A percentile compares a stretch with the other conserved stretches of the same genome.
Evolutionary conservation across 2,113 vertebrate species (phyloP).

Genomic region (Ceratotherium simum): DNA sequence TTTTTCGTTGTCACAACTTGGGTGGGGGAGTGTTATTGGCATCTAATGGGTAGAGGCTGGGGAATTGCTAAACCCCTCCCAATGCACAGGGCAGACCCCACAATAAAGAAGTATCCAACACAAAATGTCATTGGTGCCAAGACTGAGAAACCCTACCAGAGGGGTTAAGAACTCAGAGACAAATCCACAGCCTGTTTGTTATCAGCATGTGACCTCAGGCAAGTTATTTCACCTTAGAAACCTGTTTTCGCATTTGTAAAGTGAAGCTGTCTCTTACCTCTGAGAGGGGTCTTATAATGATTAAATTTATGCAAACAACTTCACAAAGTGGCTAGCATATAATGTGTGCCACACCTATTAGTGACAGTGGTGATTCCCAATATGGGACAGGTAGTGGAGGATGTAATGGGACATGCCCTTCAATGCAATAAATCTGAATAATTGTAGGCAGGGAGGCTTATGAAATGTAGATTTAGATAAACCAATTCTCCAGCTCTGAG

Average conservation of each 20-base stretch:
- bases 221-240: background rate
- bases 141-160: background rate
- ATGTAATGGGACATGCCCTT: background rate
- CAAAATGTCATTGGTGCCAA: background rate
- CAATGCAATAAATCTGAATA: background rate
- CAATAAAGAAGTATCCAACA: background rate
- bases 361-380: background rate
- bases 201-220: background rate
- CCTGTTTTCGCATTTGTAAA: background rate
- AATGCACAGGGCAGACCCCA: background rate
- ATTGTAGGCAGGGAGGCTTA: too few relatives aligned
- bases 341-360: background rate
- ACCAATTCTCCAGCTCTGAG: background rate
- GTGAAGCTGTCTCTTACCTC: background rate
- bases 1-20: background rate
- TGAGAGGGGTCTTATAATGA: background rate
- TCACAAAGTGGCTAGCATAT: background rate
- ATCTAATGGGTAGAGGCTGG: background rate
- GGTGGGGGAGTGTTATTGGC: background rate
- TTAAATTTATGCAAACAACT: background rate
- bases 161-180: background rate
- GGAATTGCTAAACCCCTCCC: background rate
- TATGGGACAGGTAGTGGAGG: fast-evolving
- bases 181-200: background rate
- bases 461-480: background rate